phyloP scores from a whole-genome alignment of 2,888 invertebrate species.

The Drosophila incognita region DNA sequence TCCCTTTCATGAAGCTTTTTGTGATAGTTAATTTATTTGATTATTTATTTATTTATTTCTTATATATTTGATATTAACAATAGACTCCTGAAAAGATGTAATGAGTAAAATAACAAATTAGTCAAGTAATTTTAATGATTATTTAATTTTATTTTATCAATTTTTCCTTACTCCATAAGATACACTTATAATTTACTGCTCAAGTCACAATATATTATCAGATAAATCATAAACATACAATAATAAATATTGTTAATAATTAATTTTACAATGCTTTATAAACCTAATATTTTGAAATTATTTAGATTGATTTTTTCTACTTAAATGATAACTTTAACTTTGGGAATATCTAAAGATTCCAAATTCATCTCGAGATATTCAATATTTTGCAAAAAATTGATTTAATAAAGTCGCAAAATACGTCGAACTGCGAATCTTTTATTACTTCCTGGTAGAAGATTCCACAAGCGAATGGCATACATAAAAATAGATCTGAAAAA shows the following conservation, averaged over 20 bases:
- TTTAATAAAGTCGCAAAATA: background rate
- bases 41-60: background rate
- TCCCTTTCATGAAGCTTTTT: background rate
- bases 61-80: background rate
- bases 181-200: background rate
- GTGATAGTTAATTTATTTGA: background rate
- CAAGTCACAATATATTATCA: background rate
- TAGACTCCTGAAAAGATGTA: background rate
- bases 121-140: background rate
- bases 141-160: background rate
- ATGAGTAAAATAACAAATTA: background rate
- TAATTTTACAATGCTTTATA: no score
- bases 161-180: background rate
- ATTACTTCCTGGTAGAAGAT: background rate
- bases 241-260: background rate
- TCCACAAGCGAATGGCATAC: background rate
- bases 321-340: background rate
- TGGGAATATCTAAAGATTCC: background rate
- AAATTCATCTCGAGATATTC: background rate
- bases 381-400: background rate
- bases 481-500: background rate
- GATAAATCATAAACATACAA: background rate
- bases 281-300: background rate
- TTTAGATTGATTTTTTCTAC: background rate
- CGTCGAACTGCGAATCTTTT: background rate